Evolutionary conservation across 2,113 vertebrate genomes (phyloP), one percentile per base, ranked within the genome.

Genomic region (Ochotona princeps): DNA sequence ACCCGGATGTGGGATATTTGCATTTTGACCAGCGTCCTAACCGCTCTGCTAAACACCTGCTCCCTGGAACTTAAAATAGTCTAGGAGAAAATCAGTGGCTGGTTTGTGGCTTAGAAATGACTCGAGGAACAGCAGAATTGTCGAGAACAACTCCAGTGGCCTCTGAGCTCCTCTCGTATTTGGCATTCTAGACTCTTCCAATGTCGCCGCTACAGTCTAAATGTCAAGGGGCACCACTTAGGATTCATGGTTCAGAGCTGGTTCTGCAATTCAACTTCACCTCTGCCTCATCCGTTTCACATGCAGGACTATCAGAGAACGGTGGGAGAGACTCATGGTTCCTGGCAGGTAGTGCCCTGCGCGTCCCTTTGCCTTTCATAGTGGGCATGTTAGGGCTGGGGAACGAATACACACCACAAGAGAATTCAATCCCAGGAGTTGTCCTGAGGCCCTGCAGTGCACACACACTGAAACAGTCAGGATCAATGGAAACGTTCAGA

Each of bases 141-240:
- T 47, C 76, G 83, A 82, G 25, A 83, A 83, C 65, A 95, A 87
- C 79, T 86, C n/a, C 63, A 78, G 5, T 6, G 30, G 25, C 35
- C 82, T 91, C 49, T 2, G 0, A 0, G 1, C 69, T 85, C 28
- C 38, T 75, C 30, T 90, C 83, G 69, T 87, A 87, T 65, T 30
- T 38, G 54, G 25, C 28, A 35, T 78, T 6, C 38, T 15, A 14
- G 13, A 70, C 90, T 89, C 79, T 72, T 66, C 84, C 72, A 65
- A 2, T 65, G 67, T 63, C 28, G 47, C 81, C 57, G 65, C 26
- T 3, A 32, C n/a, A 32, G 65, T 88, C 61, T 89, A 76, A 81
- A 70, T 82, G 84, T 73, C 76, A 63, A 83, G 74, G 38, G 84
- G 78, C 13, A 44, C 15, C 25, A 9, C 57, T 14, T 65, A 79